Evolutionary conservation across 2,113 vertebrate species (phyloP).

Genomic region (Mesembrinibis cayennensis): DNA sequence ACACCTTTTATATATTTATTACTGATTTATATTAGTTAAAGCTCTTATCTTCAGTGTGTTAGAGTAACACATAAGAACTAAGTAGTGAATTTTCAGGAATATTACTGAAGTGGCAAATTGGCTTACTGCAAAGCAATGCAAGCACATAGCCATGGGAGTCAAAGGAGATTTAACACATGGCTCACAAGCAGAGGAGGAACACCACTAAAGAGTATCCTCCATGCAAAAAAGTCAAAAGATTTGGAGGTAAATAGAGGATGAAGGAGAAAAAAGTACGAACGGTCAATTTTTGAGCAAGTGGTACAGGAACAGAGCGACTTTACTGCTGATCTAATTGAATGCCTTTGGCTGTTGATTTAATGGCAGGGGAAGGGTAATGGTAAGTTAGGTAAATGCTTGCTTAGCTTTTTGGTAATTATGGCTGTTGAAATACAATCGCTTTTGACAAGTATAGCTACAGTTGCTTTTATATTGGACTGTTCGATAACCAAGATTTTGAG

Average conservation of each 20-base stretch:
- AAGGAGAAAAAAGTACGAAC: background rate
- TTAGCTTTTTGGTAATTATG: background rate
- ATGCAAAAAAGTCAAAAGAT: background rate
- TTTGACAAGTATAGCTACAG: background rate
- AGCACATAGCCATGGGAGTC: rapidly evolving
- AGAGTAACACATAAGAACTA: background rate
- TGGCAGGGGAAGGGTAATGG: background rate
- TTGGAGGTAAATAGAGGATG: background rate
- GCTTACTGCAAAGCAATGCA: background rate
- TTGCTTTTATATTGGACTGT: background rate
- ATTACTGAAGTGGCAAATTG: background rate
- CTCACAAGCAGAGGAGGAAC: background rate
- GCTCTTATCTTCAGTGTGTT: background rate
- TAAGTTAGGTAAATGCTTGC: background rate
- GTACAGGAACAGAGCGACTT: background rate
- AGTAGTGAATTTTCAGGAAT: background rate
- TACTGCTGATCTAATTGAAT: background rate
- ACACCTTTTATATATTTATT: background rate
- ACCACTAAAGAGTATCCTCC: background rate
- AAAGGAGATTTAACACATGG: background rate
- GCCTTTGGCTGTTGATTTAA: background rate
- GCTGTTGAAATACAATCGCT: background rate
- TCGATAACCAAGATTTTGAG: background rate
- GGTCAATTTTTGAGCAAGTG: background rate
- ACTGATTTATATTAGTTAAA: background rate